Evolutionary conservation across 2,113 vertebrate species (phyloP).

Genomic region (Indri indri): DNA sequence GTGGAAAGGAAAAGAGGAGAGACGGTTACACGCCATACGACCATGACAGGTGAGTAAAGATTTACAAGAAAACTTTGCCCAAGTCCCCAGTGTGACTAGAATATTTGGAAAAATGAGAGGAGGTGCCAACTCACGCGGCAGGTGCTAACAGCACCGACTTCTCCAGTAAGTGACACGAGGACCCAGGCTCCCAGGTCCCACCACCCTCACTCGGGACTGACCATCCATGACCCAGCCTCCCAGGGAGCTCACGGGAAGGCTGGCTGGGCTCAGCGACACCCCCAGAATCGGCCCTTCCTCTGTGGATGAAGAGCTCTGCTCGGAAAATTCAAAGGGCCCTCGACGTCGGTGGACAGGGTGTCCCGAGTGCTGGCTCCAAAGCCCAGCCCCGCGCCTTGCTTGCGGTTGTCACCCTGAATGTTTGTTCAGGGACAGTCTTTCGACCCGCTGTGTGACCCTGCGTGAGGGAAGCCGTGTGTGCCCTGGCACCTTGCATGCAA

Average conservation of each 20-base stretch:
- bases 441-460: background rate
- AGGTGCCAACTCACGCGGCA: fast-evolving
- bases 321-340: fast-evolving
- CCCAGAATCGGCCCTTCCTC: background rate
- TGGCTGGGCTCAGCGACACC: background rate
- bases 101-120: fast-evolving
- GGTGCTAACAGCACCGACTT: background rate
- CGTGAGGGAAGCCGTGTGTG: background rate
- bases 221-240: fast-evolving
- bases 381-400: fast-evolving
- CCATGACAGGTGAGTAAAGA: fast-evolving
- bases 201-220: fast-evolving
- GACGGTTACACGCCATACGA: fast-evolving
- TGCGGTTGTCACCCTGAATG: fast-evolving
- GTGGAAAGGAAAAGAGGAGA: background rate
- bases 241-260: background rate
- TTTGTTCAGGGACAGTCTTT: background rate
- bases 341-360: fast-evolving
- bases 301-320: too few species aligned
- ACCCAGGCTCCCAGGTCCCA: fast-evolving
- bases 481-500: fast-evolving
- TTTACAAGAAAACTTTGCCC: fast-evolving
- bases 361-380: fast-evolving
- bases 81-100: background rate
- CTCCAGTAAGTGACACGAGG: fast-evolving